A percentile compares a stretch with the other conserved stretches of the same genome.
These are phyloP conservation scores for Ericerus pela DNA, from an alignment of 1,140 invertebrate genomes.

Conservation along the genomic window DNA sequence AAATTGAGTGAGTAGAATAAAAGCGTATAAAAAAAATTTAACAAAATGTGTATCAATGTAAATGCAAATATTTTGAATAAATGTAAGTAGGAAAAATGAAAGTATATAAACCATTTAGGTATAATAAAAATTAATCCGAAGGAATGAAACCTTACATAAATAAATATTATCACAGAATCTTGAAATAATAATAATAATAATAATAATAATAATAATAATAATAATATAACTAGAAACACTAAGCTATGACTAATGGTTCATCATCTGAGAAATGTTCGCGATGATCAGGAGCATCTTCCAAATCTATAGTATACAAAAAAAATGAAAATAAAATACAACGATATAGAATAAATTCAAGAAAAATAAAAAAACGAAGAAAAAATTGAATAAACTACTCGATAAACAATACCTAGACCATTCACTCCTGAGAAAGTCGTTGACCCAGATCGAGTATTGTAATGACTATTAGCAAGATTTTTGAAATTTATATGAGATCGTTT, in stretches of 20 bases:
- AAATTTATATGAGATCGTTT: slow-evolving; percentile 59
- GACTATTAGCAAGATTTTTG: slow-evolving; percentile 64
- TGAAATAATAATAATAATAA: no score
- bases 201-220: no score
- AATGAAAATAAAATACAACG: slow-evolving; percentile 13
- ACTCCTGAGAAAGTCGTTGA: slow-evolving; percentile 63
- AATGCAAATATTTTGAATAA: no score
- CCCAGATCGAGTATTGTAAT: slow-evolving; percentile 70
- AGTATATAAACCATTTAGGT: no score
- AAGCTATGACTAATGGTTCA: slow-evolving; percentile 82
- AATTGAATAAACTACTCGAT: slow-evolving; percentile 9
- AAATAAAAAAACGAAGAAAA: not conserved
- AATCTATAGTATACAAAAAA: slow-evolving; percentile 41
- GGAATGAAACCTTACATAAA: not conserved
- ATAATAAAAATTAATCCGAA: not conserved
- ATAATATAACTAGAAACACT: slow-evolving; percentile 18
- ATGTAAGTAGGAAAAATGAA: no score
- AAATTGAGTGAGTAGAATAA: no score
- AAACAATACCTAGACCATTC: slow-evolving; percentile 43
- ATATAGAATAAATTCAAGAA: slow-evolving; percentile 7
- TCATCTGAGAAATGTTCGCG: slow-evolving; percentile 76
- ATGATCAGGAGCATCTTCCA: slow-evolving; percentile 74
- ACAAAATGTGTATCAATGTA: no score
- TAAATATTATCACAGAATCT: slow-evolving; percentile 6
- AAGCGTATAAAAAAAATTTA: no score